Conservation (phyloP, 2,113 vertebrate genomes). For the Pleuronectes platessa region DNA sequence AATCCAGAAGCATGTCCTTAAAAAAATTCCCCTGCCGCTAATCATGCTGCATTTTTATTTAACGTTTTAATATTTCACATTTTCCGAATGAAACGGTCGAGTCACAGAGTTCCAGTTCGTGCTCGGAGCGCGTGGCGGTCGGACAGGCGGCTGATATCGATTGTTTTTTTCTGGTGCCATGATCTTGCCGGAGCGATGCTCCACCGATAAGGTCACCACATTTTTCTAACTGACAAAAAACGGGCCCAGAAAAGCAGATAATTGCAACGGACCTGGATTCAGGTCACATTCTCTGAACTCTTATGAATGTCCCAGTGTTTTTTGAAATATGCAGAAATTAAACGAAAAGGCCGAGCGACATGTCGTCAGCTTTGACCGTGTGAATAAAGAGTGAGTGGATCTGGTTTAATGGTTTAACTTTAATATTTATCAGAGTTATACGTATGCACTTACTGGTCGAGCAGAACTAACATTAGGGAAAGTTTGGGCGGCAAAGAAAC, state of each 20-base stretch:
- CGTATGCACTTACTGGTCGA: too few relatives aligned
- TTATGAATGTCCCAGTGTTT: neutral
- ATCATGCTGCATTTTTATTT: neutral
- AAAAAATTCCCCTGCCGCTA: neutral
- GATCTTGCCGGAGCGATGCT: conserved; percentile 1
- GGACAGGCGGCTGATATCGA: conserved; percentile 1
- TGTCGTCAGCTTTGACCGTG: too few relatives aligned
- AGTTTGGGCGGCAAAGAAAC: too few relatives aligned
- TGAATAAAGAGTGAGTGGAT: neutral
- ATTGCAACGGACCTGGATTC: neutral
- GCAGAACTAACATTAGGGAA: too few relatives aligned
- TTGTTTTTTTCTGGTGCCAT: conserved; percentile 2
- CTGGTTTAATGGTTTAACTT: too few relatives aligned
- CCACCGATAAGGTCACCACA: conserved; percentile 35
- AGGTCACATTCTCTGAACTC: neutral
- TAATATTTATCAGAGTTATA: too few relatives aligned
- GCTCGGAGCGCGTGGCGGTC: neutral
- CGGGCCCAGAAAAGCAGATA: conserved; percentile 1
- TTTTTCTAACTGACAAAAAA: conserved; percentile 34
- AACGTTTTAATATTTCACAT: neutral
- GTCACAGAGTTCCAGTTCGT: neutral
- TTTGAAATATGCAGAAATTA: neutral
- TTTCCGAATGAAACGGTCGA: neutral
- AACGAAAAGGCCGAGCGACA: neutral
- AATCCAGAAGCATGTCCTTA: neutral